Conservation (phyloP, 2,888 invertebrate species). For the Drosophila pegasa region DNA sequence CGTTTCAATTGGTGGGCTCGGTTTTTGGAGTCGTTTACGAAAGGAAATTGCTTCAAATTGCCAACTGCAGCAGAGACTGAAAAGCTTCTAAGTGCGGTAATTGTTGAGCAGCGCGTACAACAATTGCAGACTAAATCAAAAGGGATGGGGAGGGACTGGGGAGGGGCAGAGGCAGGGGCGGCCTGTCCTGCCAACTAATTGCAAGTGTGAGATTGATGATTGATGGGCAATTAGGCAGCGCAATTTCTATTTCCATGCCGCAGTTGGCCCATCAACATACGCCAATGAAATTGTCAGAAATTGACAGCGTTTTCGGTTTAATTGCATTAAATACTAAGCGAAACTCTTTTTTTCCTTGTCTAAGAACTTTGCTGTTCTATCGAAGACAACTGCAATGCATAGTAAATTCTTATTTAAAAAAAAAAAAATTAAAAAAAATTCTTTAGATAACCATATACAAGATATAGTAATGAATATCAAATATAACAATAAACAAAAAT, state of each 20-base stretch:
- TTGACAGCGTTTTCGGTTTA: constrained; percentile 1
- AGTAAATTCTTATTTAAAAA: too few species aligned
- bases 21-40: constrained; percentile 41
- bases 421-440: too few species aligned
- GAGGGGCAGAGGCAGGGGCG: too few species aligned
- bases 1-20: constrained; percentile 69
- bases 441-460: too few species aligned
- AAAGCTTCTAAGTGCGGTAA: constrained; percentile 48
- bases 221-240: constrained; percentile 57
- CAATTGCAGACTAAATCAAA: constrained; percentile 26
- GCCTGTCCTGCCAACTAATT: constrained; percentile 47
- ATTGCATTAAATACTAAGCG: constrained; percentile 1
- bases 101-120: constrained; percentile 36
- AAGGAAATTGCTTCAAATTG: constrained; percentile 68
- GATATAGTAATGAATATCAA: too few species aligned
- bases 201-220: constrained; percentile 59
- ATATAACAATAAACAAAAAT: too few species aligned
- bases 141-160: neutral
- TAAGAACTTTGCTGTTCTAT: neutral
- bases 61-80: constrained; percentile 23
- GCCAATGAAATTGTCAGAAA: constrained; percentile 4
- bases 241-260: constrained; percentile 11
- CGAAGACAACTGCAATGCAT: neutral
- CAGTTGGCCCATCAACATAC: constrained; percentile 29
- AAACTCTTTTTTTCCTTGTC: neutral